Base-by-base conservation (phyloP, 2,113 vertebrate species). In the Anarrhichthys ocellatus region DNA sequence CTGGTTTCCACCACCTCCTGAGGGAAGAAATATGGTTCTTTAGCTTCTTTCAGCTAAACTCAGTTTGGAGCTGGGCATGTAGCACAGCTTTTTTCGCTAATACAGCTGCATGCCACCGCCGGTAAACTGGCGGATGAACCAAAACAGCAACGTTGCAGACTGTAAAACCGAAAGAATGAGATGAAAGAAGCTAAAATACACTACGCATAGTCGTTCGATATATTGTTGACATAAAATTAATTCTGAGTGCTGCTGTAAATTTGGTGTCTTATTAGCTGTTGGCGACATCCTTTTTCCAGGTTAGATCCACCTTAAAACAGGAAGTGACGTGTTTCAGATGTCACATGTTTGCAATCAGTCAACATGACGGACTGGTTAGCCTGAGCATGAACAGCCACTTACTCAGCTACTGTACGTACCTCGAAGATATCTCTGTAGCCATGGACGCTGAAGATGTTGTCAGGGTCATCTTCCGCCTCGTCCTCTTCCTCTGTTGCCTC, bases 401-500 rank as follows among this genome's bases (percentile, higher is more conserved):
- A 32, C 32, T 68, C 9, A n/a, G 56, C 65, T 54, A n/a, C 72
- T n/a, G 20, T 15, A n/a, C 46, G 27, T 94, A 99, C 98, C 96
- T 97, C 97, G 91, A 99, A 96, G 78, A 99, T 96, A 67, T 97
- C 97, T 84, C 92, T 96, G 88, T 97, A 99, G 24, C 96, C 95
- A 4, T 88, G 96, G 80, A 96, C 91, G 50, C 87, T 93, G 73
- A 91, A 89, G 36, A 93, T 22, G 68, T 83, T 90, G 4, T 91
- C 91, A 27, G 91, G 92, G 71, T 94, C 94, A 2, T 95, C 94
- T 0, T 95, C 90, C 0, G 92, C 94, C 34, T 96, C 96, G 0
- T 96, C 95, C 68, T 96, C 97, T 86, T 99, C 98, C 85, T 99
- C 97, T 0, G 96, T 96, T 84, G 97, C 98, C 80, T 97, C 97